Evolutionary conservation across 1,140 invertebrate species (phyloP).

Genomic region (Aporrectodea caliginosa): DNA sequence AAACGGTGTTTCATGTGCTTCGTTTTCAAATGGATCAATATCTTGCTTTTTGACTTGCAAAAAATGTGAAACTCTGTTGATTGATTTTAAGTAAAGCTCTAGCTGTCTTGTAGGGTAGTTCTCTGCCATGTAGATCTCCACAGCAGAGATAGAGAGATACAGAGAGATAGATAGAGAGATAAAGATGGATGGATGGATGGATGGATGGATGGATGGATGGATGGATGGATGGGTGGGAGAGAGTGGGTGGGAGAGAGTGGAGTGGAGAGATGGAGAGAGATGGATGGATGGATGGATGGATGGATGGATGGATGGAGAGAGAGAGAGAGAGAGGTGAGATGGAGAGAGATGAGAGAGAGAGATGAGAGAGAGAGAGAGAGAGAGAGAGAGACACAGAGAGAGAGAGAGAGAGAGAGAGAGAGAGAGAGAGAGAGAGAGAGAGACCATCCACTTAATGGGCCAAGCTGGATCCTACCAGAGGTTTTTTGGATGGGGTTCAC

Average conservation of each 20-base stretch:
- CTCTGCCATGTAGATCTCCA: no score
- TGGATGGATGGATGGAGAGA: not conserved
- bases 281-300: not conserved
- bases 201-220: no score
- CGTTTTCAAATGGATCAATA: no score
- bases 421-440: not conserved
- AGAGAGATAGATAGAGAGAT: no score
- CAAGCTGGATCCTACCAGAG: not conserved
- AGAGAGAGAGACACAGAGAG: not conserved
- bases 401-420: conserved; percentile 1
- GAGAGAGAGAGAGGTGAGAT: not conserved
- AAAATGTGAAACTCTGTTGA: no score
- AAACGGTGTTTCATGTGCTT: no score
- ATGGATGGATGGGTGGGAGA: not conserved
- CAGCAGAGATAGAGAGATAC: no score
- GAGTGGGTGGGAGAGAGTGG: not conserved
- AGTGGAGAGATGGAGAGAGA: not conserved
- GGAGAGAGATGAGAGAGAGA: not conserved
- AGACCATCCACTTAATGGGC: not conserved
- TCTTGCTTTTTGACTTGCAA: no score
- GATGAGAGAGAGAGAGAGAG: not conserved
- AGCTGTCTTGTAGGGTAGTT: no score
- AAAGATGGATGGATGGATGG: no score
- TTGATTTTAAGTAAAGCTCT: no score
- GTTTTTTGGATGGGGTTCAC: no score